A percentile compares a stretch with the other conserved stretches of the same genome.
Evolutionary conservation across 2,797 vertebrate species (phyloP).

Genomic region (Carduelis carduelis): DNA sequence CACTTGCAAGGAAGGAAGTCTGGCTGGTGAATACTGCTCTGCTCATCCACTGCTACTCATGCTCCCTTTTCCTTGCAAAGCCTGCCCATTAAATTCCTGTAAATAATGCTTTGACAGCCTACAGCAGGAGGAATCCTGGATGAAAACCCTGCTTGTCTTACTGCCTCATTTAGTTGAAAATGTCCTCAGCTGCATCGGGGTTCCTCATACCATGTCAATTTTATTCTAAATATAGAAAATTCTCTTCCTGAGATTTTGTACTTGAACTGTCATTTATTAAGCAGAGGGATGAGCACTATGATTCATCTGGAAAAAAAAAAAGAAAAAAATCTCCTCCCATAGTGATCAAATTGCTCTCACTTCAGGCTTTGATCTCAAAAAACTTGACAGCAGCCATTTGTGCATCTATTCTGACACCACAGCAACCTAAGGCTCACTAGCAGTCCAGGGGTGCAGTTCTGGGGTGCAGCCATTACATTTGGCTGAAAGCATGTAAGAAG

Average conservation of each 20-base stretch:
- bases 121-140: neutral
- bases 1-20: neutral
- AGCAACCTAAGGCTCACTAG: neutral
- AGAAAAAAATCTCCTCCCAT: neutral
- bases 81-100: neutral
- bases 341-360: neutral
- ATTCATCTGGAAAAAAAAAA: neutral
- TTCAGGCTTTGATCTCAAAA: constrained; percentile 3
- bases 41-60: neutral
- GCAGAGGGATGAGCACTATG: neutral
- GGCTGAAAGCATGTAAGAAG: neutral
- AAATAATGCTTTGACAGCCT: neutral
- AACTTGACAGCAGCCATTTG: neutral
- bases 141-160: neutral
- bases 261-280: constrained; percentile 11
- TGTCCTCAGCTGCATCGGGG: neutral
- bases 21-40: neutral
- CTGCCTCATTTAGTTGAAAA: neutral
- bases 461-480: neutral
- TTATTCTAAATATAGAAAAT: constrained; percentile 17
- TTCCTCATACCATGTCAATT: neutral
- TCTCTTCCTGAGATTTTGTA: constrained; percentile 2
- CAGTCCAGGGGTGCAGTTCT: neutral
- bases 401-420: neutral
- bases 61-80: neutral